Evolutionary conservation across 2,888 invertebrate species (phyloP), one percentile per base, ranked within the genome.

Genomic region (Marasmarcha lunaedactyla): DNA sequence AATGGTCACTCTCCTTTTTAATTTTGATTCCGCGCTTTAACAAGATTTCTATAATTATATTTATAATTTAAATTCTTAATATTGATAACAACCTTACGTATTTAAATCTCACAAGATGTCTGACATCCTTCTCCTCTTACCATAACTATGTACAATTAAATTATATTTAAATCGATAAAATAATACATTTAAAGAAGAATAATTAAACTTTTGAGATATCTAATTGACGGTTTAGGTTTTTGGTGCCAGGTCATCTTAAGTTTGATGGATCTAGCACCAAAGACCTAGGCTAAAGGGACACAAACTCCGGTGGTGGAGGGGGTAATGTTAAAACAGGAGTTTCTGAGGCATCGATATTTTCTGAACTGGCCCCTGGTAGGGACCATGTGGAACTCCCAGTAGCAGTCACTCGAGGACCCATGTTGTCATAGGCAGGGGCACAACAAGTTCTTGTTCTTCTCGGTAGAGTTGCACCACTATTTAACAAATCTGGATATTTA

Each of bases 371-470:
- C 26, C 81, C 93, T 44, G 92, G 92, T 51, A 95, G 77, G 12
- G 94, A 94, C 63, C 94, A 88, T 9, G 92, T 93, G 0, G 94
- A 79, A 87, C 94, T 59, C 86, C 95, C 69, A 1, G 93, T 93
- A 10, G 94, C 94, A n/a, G 95, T 95, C 39, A 95, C 93, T 54
- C 95, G 86, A 30, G 94, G 92, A 1, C 95, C 95, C 91, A 95
- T 93, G 71, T 94, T 94, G 72, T 95, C 95, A 66, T 95, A 95
- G 38, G 91, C 92, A 26, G 90, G 89, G 26, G 83, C 71, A 63
- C 76, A 87, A 47, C 77, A 84, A 33, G 69, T 74, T 43, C 79
- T 62, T 47, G 63, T 77, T 37, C 86, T 63, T 39, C 87, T 62
- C 6, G 87, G 87, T 33, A 86, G 51, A 41, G 85, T 76, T 15